Conservation (phyloP, 2,113 vertebrate species). For the Phrynosoma blainvillii region DNA sequence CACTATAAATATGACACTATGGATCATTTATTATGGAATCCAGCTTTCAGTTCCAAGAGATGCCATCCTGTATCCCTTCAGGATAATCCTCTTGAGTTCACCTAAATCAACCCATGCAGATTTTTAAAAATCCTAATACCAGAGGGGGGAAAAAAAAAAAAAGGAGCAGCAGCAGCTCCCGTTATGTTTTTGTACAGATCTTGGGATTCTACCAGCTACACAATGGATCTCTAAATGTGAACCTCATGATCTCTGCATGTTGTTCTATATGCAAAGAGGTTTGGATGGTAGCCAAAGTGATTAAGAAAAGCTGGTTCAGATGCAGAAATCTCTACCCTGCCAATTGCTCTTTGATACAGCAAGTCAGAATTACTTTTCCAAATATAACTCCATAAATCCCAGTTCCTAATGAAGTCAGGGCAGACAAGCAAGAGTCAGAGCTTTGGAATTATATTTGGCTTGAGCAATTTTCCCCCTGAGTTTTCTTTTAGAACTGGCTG, state of each 20-base stretch:
- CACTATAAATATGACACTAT: not conserved
- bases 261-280: conserved; percentile 31
- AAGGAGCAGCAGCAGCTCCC: not conserved
- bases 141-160: no score
- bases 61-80: not conserved
- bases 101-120: not conserved
- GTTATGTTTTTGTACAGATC: not conserved
- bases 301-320: conserved; percentile 47
- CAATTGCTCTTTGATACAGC: conserved; percentile 36
- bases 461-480: conserved; percentile 15
- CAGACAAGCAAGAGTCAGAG: conserved; percentile 8
- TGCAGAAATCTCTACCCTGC: conserved; percentile 33
- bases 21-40: not conserved
- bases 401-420: conserved; percentile 20
- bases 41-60: not conserved
- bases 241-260: conserved; percentile 20
- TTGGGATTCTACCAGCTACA: not conserved
- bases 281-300: conserved; percentile 36
- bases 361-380: conserved; percentile 43
- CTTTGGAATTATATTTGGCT: conserved; percentile 4
- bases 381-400: conserved; percentile 29
- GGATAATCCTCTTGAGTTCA: not conserved
- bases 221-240: conserved; percentile 1
- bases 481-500: conserved; percentile 34
- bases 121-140: not conserved